Conservation (phyloP, 2,888 invertebrate genomes). For the Coenonympha arcania region DNA sequence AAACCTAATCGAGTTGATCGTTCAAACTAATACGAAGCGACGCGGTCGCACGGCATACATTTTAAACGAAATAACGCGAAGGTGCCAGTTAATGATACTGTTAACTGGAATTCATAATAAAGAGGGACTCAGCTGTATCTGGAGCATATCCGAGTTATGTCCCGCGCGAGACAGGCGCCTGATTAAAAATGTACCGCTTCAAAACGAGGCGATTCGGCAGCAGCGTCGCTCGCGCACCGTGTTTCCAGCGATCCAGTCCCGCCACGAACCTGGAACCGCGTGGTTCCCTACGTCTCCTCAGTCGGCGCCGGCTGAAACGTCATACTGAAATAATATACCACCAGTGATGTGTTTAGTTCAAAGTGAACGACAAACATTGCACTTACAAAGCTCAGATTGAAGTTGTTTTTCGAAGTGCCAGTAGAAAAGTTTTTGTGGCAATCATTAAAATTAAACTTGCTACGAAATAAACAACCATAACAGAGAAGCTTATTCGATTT, state of each 20-base stretch:
- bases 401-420: background rate
- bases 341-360: background rate
- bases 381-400: background rate
- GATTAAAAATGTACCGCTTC: constrained; percentile 72
- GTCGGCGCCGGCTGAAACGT: background rate
- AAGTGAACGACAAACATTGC: background rate
- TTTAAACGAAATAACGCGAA: constrained; percentile 64
- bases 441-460: background rate
- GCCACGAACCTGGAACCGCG: constrained; percentile 48
- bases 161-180: constrained; percentile 68
- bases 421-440: background rate
- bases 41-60: constrained; percentile 40
- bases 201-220: constrained; percentile 64
- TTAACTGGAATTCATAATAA: constrained; percentile 72
- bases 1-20: constrained; percentile 6
- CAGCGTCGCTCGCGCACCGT: constrained; percentile 65
- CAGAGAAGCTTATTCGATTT: constrained; percentile 22
- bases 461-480: background rate
- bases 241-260: constrained; percentile 59
- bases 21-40: constrained; percentile 27
- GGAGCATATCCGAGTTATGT: constrained; percentile 68
- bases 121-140: constrained; percentile 66
- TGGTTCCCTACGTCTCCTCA: constrained; percentile 29
- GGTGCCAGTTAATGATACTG: constrained; percentile 70
- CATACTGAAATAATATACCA: background rate